Evolutionary conservation across 2,113 vertebrate species (phyloP), one percentile per base, ranked within the genome.

Genomic region (Antechinus flavipes): DNA sequence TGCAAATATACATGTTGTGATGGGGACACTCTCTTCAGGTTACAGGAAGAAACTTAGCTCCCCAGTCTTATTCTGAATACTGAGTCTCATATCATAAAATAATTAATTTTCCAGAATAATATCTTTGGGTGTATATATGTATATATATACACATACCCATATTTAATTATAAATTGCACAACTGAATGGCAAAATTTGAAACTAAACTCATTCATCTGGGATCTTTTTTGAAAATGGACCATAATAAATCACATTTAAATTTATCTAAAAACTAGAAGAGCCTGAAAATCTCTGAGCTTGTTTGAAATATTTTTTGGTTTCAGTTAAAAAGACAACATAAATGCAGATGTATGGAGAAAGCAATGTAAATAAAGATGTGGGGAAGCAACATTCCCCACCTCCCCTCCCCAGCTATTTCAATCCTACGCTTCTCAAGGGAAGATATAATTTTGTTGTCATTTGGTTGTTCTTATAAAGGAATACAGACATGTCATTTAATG

Each of bases 381-480:
- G 12, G 27, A 90, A 90, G 25, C 10, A 89, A 52, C 8, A 52
- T 52, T 52, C 50, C 26, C 26, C 8, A 0, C n/a, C 19, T 22
- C 30, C 8, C 16, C n/a, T n/a, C 16, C 35, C 68, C n/a, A 42
- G 68, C n/a, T 23, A 84, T 84, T 42, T 16, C 42, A 84, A 84
- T 84, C 6, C 7, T 84, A 42, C 68, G 42, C 68, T 76, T 14
- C 4, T 84, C n/a, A 84, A 42, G 68, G 68, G 42, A 84, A 42
- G 68, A n/a, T 84, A 84, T 84, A 84, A 84, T 84, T 84, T 84
- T 84, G 68, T 84, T 84, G 68, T 84, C 68, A 84, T 84, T 84
- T 84, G 5, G n/a, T 3, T n/a, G 68, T 23, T 19, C 68, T 84
- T 84, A 19, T 42, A 84, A 84, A 84, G 35, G 68, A 84, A 84